Base-by-base conservation (phyloP, 2,888 invertebrate species). In the Acheta domesticus region DNA sequence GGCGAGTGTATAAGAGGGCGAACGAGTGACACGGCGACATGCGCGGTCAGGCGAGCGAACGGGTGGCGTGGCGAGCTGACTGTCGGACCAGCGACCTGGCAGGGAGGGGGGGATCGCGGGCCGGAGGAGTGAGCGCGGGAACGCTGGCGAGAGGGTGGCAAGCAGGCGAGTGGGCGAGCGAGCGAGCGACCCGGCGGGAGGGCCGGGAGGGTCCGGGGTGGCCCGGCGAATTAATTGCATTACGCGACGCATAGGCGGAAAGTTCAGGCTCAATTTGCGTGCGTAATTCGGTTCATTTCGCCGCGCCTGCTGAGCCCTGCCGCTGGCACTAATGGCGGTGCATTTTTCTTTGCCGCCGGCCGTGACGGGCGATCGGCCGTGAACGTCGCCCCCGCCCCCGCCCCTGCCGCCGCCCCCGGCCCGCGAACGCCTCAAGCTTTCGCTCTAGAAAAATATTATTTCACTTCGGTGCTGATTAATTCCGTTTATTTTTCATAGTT, bases 171-270 rank as follows among this genome's bases (percentile, higher is more conserved):
- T 23, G 23, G 23, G 36, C 8, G 36, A 8, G 36, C 36, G 36
- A 3, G 23, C 23, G 23, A 8, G 36, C 36, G 36, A 36, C 1
- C 36, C 36, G 36, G 62, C 62, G n/a, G 14, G n/a, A 11, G 62
- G 62, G 62, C n/a, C 62, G 62, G 11, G 62, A 62, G 11, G n/a
- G 62, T 3, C 3, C 5, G n/a, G 62, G n/a, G 62, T 19, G n/a
- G 16, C 62, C 62, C 62, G n/a, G 62, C 62, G 62, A 62, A 62
- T 62, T 62, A 62, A 62, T 62, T 62, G 62, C n/a, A 62, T 62
- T 62, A 62, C 62, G 62, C n/a, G 62, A 62, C 62, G 62, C 62
- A 62, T n/a, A 62, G 62, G 62, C 62, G 62, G 62, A 62, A 62
- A 62, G 62, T 62, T 62, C 62, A 62, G 62, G 62, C 62, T 62